phyloP scores from a whole-genome alignment of 2,113 vertebrate genomes.

The Oceanodroma tethys region DNA sequence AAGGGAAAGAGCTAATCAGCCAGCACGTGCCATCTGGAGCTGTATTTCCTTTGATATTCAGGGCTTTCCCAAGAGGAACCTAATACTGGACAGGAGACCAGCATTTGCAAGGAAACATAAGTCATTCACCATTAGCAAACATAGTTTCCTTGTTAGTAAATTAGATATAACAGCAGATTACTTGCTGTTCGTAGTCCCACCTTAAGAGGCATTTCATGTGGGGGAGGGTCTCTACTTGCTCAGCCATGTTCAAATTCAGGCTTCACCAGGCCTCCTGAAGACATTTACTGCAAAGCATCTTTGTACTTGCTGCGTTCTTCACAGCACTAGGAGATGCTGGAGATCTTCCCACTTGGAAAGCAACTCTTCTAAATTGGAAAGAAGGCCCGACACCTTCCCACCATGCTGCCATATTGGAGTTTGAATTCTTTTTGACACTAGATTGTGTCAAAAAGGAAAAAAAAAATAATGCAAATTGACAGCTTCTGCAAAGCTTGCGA shows the following conservation, averaged over 20 bases:
- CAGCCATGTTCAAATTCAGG: not conserved
- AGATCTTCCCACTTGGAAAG: conserved; percentile 33
- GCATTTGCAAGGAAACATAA: not conserved
- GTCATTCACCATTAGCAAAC: not conserved
- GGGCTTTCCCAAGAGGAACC: not conserved
- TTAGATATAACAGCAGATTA: not conserved
- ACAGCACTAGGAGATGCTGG: not conserved
- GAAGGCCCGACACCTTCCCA: conserved; percentile 18
- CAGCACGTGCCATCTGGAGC: not conserved
- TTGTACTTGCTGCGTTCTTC: not conserved
- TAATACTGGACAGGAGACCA: not conserved
- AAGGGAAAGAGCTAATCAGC: not conserved
- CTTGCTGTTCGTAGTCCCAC: not conserved
- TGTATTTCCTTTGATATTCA: not conserved
- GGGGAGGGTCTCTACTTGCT: not conserved
- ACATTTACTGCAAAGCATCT: not conserved
- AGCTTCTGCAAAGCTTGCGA: not conserved
- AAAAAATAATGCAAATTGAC: not conserved
- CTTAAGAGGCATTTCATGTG: not conserved
- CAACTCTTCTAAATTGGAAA: conserved; percentile 2
- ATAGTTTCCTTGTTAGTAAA: not conserved
- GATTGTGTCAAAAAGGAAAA: not conserved
- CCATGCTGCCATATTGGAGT: not conserved
- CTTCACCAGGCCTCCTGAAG: not conserved
- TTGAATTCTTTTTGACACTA: conserved; percentile 32